These are phyloP conservation scores for Coregonus clupeaformis DNA, from an alignment of 2,113 vertebrate genomes.

Conservation along the genomic window DNA sequence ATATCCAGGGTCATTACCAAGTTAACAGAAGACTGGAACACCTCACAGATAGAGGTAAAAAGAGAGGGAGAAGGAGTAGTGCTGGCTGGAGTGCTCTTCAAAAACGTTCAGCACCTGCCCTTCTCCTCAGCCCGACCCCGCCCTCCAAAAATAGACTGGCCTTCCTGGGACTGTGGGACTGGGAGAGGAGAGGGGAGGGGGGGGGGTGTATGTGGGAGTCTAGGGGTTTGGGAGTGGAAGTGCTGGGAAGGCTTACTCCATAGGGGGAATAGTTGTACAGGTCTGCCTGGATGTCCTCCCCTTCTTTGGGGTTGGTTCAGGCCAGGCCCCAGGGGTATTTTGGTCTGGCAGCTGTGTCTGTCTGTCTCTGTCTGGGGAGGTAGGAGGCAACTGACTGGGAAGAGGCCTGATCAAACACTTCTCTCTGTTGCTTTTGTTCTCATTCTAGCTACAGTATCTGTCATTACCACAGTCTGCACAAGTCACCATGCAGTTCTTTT, in stretches of 20 bases:
- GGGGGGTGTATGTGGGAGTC: background rate
- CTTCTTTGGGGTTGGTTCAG: slow-evolving; percentile 62
- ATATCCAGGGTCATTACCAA: slow-evolving; percentile 79
- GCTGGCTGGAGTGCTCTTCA: background rate
- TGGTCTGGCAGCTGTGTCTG: slow-evolving; percentile 86
- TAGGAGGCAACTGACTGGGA: slow-evolving; percentile 61
- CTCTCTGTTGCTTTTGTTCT: background rate
- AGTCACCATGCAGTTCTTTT: background rate
- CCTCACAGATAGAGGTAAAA: slow-evolving; percentile 19
- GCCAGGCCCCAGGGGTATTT: slow-evolving; percentile 78
- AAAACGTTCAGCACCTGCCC: slow-evolving; percentile 23
- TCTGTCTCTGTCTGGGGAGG: slow-evolving; percentile 78
- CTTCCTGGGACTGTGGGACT: slow-evolving; percentile 37
- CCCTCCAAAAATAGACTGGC: slow-evolving; percentile 63
- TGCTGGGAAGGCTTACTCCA: background rate
- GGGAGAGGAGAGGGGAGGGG: slow-evolving; percentile 9
- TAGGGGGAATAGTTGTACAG: background rate
- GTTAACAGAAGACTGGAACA: background rate
- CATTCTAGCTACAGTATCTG: background rate
- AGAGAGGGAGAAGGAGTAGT: slow-evolving; percentile 26
- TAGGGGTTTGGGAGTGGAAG: background rate
- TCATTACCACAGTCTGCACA: background rate
- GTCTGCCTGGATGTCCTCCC: slow-evolving; percentile 32
- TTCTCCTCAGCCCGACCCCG: slow-evolving; percentile 16
- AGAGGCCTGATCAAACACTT: background rate